A percentile compares a stretch with the other conserved stretches of the same genome.
Conservation (phyloP, 2,113 vertebrate species). For the Plecotus auritus region DNA sequence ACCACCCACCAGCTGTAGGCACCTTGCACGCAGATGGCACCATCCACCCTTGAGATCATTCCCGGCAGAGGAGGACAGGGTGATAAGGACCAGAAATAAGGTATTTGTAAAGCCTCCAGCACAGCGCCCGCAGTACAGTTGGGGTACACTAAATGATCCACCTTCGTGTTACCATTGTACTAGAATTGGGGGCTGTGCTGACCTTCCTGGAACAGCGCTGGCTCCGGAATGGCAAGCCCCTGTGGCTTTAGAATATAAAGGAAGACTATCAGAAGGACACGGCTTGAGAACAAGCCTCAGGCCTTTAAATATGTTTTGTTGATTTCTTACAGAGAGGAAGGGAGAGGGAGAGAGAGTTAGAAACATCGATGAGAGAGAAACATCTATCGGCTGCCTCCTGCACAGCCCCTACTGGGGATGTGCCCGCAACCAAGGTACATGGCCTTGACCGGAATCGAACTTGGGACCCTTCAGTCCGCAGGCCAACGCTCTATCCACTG, state of each 20-base stretch:
- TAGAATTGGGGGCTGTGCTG: background rate
- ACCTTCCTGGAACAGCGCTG: background rate
- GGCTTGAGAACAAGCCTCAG: background rate
- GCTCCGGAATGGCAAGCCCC: background rate
- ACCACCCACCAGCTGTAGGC: background rate
- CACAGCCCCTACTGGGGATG: too few relatives aligned
- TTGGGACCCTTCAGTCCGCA: too few relatives aligned
- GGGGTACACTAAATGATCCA: background rate
- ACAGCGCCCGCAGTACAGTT: rapidly evolving
- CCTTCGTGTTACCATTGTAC: background rate
- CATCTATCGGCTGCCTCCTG: too few relatives aligned
- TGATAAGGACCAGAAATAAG: background rate
- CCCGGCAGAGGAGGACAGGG: background rate
- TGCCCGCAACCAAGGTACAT: too few relatives aligned
- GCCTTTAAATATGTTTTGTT: background rate
- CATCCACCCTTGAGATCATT: background rate
- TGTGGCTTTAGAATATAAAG: background rate
- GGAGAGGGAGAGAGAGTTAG: too few relatives aligned
- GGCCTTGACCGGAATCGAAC: too few relatives aligned
- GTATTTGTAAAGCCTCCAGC: background rate
- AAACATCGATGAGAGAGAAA: too few relatives aligned
- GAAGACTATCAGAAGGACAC: background rate
- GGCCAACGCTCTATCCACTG: too few relatives aligned
- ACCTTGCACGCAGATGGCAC: background rate
- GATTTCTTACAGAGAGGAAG: too few relatives aligned